Evolutionary conservation across 1,140 invertebrate species (phyloP).

Genomic region (Asobara japonica): DNA sequence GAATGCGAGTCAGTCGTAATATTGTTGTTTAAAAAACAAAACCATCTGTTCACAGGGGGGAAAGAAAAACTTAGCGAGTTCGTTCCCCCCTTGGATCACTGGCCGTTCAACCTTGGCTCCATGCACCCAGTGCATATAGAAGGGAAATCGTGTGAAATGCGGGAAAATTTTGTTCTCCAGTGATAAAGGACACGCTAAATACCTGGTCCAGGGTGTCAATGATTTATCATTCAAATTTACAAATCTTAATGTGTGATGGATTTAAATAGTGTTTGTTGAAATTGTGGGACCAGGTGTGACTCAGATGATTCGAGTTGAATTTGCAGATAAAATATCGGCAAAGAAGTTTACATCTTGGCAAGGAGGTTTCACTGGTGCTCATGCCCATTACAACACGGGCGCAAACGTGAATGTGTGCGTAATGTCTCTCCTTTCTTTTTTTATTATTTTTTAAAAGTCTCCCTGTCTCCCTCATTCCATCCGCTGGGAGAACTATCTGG

Average conservation of each 20-base stretch:
- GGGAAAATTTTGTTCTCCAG: background rate
- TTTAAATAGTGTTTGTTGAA: too few relatives aligned
- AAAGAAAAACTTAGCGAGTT: slow-evolving; percentile 21
- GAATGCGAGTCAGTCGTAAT: background rate
- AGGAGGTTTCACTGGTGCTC: background rate
- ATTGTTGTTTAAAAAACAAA: background rate
- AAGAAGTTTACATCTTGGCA: too few relatives aligned
- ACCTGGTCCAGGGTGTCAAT: background rate
- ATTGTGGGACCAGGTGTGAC: too few relatives aligned
- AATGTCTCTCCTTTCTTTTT: background rate
- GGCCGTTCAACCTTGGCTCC: slow-evolving; percentile 31
- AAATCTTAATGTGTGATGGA: too few relatives aligned
- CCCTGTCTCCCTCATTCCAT: background rate
- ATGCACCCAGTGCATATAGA: slow-evolving; percentile 17
- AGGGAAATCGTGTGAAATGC: background rate
- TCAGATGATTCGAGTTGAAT: too few relatives aligned
- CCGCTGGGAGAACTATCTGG: background rate
- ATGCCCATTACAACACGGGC: background rate
- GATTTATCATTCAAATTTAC: too few relatives aligned
- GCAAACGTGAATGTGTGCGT: slow-evolving; percentile 11
- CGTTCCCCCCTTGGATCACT: slow-evolving; percentile 30
- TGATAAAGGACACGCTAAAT: background rate
- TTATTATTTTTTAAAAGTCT: background rate
- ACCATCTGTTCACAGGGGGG: background rate
- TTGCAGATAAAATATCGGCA: too few relatives aligned